Conservation (phyloP, 2,113 vertebrate genomes). For the Canis aureus region DNA sequence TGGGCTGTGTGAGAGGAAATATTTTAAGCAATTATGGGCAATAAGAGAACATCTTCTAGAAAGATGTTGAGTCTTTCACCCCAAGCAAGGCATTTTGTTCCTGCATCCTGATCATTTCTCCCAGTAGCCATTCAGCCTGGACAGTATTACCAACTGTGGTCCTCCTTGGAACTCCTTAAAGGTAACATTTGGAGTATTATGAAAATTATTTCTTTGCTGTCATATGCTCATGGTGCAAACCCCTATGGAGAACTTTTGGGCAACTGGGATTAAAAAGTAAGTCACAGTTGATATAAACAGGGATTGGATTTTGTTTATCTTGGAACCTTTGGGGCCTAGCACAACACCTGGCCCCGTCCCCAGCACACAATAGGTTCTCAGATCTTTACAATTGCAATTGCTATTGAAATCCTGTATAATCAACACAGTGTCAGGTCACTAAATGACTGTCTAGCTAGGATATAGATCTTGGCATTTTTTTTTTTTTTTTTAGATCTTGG, state of each 20-base stretch:
- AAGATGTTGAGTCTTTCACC: background rate
- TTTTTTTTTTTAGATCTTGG: background rate
- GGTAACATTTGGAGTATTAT: background rate
- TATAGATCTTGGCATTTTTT: conserved; percentile 37
- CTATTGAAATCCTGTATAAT: background rate
- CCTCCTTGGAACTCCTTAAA: conserved; percentile 46
- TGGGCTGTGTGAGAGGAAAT: background rate
- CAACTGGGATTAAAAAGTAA: background rate
- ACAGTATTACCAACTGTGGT: background rate
- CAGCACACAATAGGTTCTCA: background rate
- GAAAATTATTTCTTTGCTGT: conserved; percentile 41
- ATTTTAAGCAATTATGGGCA: background rate
- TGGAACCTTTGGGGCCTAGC: background rate
- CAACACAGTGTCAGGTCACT: background rate
- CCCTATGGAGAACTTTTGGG: background rate
- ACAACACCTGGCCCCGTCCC: background rate
- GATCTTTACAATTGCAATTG: background rate
- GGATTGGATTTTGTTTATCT: background rate
- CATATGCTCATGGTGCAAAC: background rate
- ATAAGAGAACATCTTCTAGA: background rate
- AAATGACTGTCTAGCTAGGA: background rate
- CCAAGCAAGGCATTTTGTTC: conserved; percentile 15
- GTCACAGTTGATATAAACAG: background rate
- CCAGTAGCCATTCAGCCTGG: background rate
- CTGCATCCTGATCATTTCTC: background rate